Conservation (phyloP, 2,113 vertebrate species). For the Pithys albifrons region DNA sequence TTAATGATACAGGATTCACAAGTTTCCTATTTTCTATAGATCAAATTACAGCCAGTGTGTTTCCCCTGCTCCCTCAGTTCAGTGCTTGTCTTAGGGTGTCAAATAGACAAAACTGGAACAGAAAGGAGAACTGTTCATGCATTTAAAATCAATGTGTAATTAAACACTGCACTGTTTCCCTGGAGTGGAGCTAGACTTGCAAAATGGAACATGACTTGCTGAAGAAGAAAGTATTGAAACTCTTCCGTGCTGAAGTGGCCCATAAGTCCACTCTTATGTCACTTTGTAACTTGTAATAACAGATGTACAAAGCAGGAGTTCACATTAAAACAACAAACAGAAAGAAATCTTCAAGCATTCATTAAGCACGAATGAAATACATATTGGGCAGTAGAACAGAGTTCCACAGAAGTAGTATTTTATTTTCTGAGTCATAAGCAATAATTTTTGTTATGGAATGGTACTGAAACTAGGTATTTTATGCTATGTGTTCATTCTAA, state of each 20-base stretch:
- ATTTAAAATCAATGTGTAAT: background rate
- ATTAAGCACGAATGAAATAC: background rate
- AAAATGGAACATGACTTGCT: background rate
- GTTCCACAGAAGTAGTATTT: background rate
- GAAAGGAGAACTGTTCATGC: background rate
- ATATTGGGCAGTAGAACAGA: background rate
- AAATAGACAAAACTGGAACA: background rate
- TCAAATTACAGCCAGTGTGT: background rate
- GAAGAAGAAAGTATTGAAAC: background rate
- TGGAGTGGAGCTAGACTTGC: background rate
- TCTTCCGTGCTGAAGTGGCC: background rate
- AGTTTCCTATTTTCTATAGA: background rate
- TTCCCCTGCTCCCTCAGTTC: background rate
- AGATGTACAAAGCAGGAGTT: background rate
- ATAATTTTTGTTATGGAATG: background rate
- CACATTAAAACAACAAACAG: background rate
- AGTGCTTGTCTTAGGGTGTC: background rate
- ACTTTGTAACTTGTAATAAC: background rate
- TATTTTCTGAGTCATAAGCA: background rate
- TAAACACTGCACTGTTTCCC: background rate
- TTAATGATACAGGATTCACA: background rate
- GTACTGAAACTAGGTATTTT: background rate
- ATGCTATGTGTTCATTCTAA: background rate
- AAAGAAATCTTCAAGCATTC: background rate
- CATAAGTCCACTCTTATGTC: background rate